Evolutionary conservation across 2,113 vertebrate species (phyloP), one percentile per base, ranked within the genome.

Genomic region (Agapornis roseicollis): DNA sequence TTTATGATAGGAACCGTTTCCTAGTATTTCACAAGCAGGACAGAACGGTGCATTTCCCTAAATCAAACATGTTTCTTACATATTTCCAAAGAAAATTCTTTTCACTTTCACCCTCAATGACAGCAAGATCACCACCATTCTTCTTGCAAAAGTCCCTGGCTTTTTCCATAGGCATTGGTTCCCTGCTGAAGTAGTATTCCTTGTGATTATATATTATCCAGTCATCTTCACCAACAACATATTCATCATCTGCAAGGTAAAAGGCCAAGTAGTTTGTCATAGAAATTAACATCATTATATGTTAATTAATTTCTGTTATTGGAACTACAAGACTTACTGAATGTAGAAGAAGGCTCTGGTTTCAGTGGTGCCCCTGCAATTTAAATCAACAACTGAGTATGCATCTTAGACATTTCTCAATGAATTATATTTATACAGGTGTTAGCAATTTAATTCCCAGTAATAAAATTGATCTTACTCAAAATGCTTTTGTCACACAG

Each of bases 41-140:
- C 8, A 79, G 44, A 93, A 73, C 0, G 0, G 52, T 65, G 16
- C 8, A 39, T 80, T 88, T 88, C 71, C 49, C 80, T 31, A 97
- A 85, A 24, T 19, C 50, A 87, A 85, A 41, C 9, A 37, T 44
- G 7, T 80, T 87, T 92, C 98, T 99, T 98, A 98, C 99, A 88
- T 98, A 98, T 98, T 97, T 99, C 99, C 99, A 99, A 37, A 99
- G 81, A 94, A 99, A 99, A 63, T 94, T 98, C 95, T 98, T 98
- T 97, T 99, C 99, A n/a, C 89, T 98, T 87, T 99, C 98, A 37
- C 83, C 97, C 50, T 97, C 98, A 93, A 99, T 98, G 41, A 98
- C 96, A 16, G 28, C 98, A 76, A 99, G 98, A 65, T 99, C 99
- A 53, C 98, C 99, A 94, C 98, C 98, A 85, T 97, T 98, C 64